Evolutionary conservation across 1,140 invertebrate species (phyloP).

Genomic region (Caerostris extrusa): DNA sequence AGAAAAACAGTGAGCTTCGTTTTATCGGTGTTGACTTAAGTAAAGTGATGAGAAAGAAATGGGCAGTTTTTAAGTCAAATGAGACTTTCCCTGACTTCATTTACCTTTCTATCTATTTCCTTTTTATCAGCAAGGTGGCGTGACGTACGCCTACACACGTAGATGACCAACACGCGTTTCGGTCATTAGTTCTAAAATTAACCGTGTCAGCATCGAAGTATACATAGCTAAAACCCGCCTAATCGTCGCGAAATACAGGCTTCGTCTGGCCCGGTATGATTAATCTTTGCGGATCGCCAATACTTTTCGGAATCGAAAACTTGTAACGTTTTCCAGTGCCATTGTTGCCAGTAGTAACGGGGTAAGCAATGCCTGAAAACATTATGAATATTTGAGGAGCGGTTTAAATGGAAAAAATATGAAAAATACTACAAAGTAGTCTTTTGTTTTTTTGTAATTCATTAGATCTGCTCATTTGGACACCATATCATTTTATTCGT

Average conservation of each 20-base stretch:
- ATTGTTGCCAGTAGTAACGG: slow-evolving; percentile 58
- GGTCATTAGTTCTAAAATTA: slow-evolving; percentile 23
- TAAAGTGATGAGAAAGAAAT: not conserved
- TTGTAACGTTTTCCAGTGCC: slow-evolving; percentile 23
- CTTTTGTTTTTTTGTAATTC: not conserved
- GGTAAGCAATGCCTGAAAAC: slow-evolving; percentile 24
- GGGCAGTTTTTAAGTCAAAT: not conserved
- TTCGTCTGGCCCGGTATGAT: slow-evolving; percentile 3
- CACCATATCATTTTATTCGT: not conserved
- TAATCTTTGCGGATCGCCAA: slow-evolving; percentile 38
- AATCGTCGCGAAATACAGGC: slow-evolving; percentile 12
- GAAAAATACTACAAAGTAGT: not conserved
- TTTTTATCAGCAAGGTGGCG: slow-evolving; percentile 36
- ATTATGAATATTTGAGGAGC: slow-evolving; percentile 61
- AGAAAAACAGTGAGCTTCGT: not conserved
- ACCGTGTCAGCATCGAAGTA: slow-evolving; percentile 9
- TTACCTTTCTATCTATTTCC: not conserved
- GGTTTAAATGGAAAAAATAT: not conserved
- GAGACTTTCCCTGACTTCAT: not conserved
- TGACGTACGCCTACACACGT: slow-evolving; percentile 36
- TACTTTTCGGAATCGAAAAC: slow-evolving; percentile 38
- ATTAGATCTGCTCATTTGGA: not conserved
- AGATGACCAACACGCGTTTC: slow-evolving; percentile 26
- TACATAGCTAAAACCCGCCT: slow-evolving; percentile 2
- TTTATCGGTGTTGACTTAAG: not conserved